These are phyloP conservation scores for Helostoma temminkii DNA, from an alignment of 2,797 vertebrate genomes.

Conservation along the genomic window DNA sequence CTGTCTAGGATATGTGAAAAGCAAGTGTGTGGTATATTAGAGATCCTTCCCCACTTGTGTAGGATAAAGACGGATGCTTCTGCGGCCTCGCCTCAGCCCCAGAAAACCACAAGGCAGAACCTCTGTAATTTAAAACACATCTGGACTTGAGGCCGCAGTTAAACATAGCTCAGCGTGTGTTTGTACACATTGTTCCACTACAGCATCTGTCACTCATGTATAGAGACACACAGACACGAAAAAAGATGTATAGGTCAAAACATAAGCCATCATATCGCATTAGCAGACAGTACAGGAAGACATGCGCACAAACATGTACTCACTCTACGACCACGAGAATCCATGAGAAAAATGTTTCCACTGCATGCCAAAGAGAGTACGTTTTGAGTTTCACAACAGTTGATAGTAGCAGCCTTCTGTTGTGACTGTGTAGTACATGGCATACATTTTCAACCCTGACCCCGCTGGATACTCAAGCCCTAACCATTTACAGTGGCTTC, in stretches of 20 bases:
- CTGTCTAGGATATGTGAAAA: slow-evolving; percentile 47
- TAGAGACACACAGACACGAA: slow-evolving; percentile 20
- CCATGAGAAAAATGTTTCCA: slow-evolving; percentile 40
- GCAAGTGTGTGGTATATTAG: slow-evolving; percentile 38
- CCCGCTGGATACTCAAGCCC: slow-evolving; percentile 13
- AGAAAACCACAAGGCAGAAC: slow-evolving; percentile 48
- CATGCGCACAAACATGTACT: neutral
- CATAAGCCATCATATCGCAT: neutral
- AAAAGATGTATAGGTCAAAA: slow-evolving; percentile 7
- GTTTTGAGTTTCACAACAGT: slow-evolving; percentile 50
- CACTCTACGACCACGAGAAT: slow-evolving; percentile 12
- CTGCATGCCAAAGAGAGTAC: slow-evolving; percentile 2
- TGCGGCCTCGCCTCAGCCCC: slow-evolving; percentile 42
- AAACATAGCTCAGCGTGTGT: slow-evolving; percentile 50
- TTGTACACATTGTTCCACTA: slow-evolving; percentile 71
- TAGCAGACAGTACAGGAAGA: slow-evolving; percentile 9
- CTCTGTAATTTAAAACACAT: slow-evolving; percentile 77
- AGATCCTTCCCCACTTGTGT: slow-evolving; percentile 38
- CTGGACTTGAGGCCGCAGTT: slow-evolving; percentile 63
- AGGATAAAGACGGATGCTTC: slow-evolving; percentile 47
- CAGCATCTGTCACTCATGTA: slow-evolving; percentile 34
- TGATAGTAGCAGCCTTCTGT: slow-evolving; percentile 16
- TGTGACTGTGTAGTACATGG: slow-evolving; percentile 19
- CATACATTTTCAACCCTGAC: slow-evolving; percentile 36
- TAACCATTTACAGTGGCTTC: slow-evolving; percentile 52